These are phyloP conservation scores for Chloroceryle amazona DNA, from an alignment of 2,797 vertebrate species.

Conservation along the genomic window DNA sequence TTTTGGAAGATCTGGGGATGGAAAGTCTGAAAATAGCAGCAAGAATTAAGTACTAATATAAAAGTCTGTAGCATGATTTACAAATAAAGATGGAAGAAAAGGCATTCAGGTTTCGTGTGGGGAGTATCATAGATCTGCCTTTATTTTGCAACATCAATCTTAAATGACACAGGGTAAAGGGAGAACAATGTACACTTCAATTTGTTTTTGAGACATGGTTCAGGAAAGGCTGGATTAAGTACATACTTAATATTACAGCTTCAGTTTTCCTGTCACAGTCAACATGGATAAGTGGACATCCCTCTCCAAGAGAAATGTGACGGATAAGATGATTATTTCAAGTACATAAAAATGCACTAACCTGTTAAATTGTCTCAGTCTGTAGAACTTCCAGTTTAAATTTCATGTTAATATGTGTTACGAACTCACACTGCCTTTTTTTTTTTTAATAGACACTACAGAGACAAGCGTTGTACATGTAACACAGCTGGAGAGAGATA, in stretches of 20 bases:
- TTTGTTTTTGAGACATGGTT: constrained; percentile 2
- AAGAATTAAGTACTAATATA: background rate
- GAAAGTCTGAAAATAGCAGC: background rate
- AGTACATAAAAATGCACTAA: background rate
- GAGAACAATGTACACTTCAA: background rate
- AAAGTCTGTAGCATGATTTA: background rate
- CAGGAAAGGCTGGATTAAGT: constrained; percentile 24
- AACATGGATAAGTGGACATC: constrained; percentile 17
- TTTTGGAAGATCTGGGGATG: background rate
- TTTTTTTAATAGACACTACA: constrained; percentile 85
- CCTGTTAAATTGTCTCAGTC: background rate
- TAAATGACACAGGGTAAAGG: background rate
- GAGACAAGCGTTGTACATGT: constrained; percentile 93
- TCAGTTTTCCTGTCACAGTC: constrained; percentile 41
- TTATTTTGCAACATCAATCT: background rate
- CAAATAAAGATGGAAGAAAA: background rate
- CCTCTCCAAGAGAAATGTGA: constrained; percentile 2
- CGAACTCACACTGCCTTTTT: constrained; percentile 42
- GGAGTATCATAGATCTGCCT: background rate
- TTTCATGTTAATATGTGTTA: background rate
- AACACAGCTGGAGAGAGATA: constrained; percentile 94
- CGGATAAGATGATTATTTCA: background rate
- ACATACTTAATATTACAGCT: background rate
- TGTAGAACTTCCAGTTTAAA: background rate
- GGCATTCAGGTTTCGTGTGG: background rate